A percentile compares a stretch with the other conserved stretches of the same genome.
Conservation (phyloP, 2,888 invertebrate species). For the Thecocarcelia acutangulata region DNA sequence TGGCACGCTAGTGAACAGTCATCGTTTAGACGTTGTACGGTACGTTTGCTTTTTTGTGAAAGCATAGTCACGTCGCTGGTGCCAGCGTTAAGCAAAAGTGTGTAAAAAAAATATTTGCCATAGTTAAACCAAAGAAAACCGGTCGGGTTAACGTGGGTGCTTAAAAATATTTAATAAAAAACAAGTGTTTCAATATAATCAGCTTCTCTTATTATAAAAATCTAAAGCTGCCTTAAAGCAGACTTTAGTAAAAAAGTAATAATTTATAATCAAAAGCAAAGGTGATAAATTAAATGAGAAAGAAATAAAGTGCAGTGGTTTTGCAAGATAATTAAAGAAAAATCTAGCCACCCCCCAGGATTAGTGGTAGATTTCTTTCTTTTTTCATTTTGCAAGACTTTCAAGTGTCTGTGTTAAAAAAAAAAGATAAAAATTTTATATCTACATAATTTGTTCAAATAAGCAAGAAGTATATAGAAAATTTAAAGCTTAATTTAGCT, state of each 20-base stretch:
- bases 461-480: not conserved
- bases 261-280: conserved; percentile 28
- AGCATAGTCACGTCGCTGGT: conserved; percentile 57
- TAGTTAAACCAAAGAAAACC: conserved; percentile 83
- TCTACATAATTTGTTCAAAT: not conserved
- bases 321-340: conserved; percentile 55
- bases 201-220: conserved; percentile 15
- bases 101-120: conserved; percentile 90
- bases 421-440: not conserved
- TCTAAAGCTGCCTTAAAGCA: conserved; percentile 49
- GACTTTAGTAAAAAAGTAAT: conserved; percentile 38
- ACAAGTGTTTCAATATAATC: conserved; percentile 48
- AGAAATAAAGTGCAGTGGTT: conserved; percentile 30
- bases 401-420: conserved; percentile 16
- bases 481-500: conserved; percentile 14
- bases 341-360: conserved; percentile 77
- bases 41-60: conserved; percentile 65
- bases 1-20: conserved; percentile 49
- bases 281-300: conserved; percentile 25
- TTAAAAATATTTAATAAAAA: conserved; percentile 14
- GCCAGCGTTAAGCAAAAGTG: conserved; percentile 61
- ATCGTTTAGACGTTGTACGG: conserved; percentile 68
- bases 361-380: conserved; percentile 76
- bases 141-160: conserved; percentile 72
- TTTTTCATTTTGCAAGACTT: conserved; percentile 57